Percentiles rank a stretch among this genome's conserved stretches.
Evolutionary conservation across 2,888 invertebrate genomes (phyloP).

Genomic region (Syritta pipiens): DNA sequence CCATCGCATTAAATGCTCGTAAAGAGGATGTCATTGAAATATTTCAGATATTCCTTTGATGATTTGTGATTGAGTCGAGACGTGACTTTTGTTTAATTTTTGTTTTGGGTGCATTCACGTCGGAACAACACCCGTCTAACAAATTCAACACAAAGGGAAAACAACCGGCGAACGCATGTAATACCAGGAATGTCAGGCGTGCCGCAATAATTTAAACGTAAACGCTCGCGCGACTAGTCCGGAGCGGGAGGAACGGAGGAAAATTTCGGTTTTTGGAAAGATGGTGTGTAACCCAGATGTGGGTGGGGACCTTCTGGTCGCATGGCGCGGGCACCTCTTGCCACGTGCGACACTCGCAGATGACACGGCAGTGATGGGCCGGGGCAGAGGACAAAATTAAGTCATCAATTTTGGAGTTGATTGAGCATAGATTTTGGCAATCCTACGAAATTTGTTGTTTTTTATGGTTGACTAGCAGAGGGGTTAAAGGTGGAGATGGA

Average conservation of each 20-base stretch:
- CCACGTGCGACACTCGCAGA: slow-evolving; percentile 59
- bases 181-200: slow-evolving; percentile 66
- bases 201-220: slow-evolving; percentile 68
- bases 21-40: slow-evolving; percentile 61
- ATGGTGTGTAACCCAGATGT: slow-evolving; percentile 59
- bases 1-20: slow-evolving; percentile 63
- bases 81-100: slow-evolving; percentile 65
- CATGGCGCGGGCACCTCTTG: slow-evolving; percentile 53
- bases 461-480: too few relatives aligned
- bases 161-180: slow-evolving; percentile 37
- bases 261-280: slow-evolving; percentile 42
- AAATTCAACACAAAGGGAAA: too few relatives aligned
- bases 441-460: neutral
- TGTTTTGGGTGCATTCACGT: too few relatives aligned
- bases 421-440: neutral
- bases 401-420: slow-evolving; percentile 14
- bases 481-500: too few relatives aligned
- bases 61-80: slow-evolving; percentile 67
- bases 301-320: slow-evolving; percentile 22
- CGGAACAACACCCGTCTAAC: too few relatives aligned
- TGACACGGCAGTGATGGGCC: slow-evolving; percentile 22
- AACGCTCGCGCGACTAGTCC: slow-evolving; percentile 35
- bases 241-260: neutral
- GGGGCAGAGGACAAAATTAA: slow-evolving; percentile 20
- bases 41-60: slow-evolving; percentile 66